Evolutionary conservation across 53 echinoderm and acorn worm species (phyloP).

Genomic region (Antedon mediterranea): DNA sequence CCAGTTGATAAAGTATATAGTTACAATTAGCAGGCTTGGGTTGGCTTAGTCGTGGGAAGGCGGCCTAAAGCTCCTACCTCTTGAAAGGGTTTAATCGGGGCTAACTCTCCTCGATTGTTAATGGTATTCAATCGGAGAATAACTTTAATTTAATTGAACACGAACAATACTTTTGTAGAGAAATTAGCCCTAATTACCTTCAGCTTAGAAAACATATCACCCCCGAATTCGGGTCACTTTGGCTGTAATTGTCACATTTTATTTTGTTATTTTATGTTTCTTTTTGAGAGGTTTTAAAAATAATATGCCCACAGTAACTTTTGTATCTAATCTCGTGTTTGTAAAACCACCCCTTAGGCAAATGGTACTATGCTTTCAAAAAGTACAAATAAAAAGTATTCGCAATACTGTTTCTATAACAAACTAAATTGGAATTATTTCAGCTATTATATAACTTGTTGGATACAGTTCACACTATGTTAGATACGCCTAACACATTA

Average conservation of each 20-base stretch:
- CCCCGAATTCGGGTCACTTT: not conserved
- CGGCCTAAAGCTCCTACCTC: not conserved
- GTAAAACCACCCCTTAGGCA: not conserved
- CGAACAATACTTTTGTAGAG: not conserved
- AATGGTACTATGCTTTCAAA: no score
- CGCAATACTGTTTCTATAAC: not conserved
- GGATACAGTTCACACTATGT: not conserved
- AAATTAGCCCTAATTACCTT: not conserved
- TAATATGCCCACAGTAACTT: no score
- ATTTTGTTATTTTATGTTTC: not conserved
- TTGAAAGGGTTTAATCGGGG: not conserved
- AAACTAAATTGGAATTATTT: not conserved
- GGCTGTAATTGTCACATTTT: not conserved
- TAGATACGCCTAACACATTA: not conserved
- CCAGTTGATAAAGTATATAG: not conserved
- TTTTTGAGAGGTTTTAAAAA: not conserved
- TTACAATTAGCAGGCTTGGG: not conserved
- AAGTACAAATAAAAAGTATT: no score
- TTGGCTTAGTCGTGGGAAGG: not conserved
- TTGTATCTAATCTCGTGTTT: not conserved
- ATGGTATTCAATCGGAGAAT: not conserved
- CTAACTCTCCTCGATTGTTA: not conserved
- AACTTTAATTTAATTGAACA: not conserved
- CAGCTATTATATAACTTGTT: not conserved
- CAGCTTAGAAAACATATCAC: not conserved